A percentile compares a stretch with the other conserved stretches of the same genome.
Conservation (phyloP, 2,888 invertebrate species). For the Aethes cnicana region DNA sequence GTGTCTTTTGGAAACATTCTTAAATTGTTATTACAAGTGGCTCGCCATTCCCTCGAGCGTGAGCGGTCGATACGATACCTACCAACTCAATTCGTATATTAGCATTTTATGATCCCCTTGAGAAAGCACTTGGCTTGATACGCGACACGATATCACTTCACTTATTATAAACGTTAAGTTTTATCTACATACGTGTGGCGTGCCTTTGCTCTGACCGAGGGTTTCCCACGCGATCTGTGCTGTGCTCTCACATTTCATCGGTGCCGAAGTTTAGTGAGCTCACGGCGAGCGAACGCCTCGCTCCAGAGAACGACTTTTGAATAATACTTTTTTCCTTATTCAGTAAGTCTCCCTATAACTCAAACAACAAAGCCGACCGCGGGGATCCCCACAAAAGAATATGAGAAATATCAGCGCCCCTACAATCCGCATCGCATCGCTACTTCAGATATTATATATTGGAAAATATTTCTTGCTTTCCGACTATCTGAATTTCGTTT, state of each 20-base stretch:
- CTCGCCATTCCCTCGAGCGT: slow-evolving; percentile 17
- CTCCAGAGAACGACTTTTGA: slow-evolving; percentile 50
- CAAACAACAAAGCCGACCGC: slow-evolving; percentile 71
- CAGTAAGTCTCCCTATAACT: slow-evolving; percentile 65
- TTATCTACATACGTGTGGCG: slow-evolving; percentile 11
- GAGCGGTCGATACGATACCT: slow-evolving; percentile 9
- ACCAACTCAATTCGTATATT: slow-evolving; percentile 9
- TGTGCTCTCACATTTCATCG: slow-evolving; percentile 29
- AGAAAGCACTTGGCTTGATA: slow-evolving; percentile 9
- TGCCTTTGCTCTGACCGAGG: slow-evolving; percentile 17
- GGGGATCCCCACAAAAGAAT: slow-evolving; percentile 73
- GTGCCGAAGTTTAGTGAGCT: slow-evolving; percentile 49
- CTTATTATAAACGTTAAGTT: slow-evolving; percentile 21
- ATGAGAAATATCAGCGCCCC: slow-evolving; percentile 72
- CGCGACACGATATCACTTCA: slow-evolving; percentile 14
- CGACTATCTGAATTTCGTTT: slow-evolving; percentile 47
- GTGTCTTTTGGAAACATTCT: slow-evolving; percentile 46
- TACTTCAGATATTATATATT: slow-evolving; percentile 67
- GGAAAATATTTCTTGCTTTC: slow-evolving; percentile 68
- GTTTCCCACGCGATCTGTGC: slow-evolving; percentile 25
- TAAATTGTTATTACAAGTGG: slow-evolving; percentile 38
- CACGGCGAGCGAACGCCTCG: slow-evolving; percentile 43
- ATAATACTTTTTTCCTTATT: slow-evolving; percentile 70
- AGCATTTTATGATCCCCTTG: slow-evolving; percentile 5
- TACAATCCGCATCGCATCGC: slow-evolving; percentile 68